Percentiles rank a stretch among this genome's conserved stretches.
Conservation (phyloP, 2,113 vertebrate genomes). For the Papio anubis region DNA sequence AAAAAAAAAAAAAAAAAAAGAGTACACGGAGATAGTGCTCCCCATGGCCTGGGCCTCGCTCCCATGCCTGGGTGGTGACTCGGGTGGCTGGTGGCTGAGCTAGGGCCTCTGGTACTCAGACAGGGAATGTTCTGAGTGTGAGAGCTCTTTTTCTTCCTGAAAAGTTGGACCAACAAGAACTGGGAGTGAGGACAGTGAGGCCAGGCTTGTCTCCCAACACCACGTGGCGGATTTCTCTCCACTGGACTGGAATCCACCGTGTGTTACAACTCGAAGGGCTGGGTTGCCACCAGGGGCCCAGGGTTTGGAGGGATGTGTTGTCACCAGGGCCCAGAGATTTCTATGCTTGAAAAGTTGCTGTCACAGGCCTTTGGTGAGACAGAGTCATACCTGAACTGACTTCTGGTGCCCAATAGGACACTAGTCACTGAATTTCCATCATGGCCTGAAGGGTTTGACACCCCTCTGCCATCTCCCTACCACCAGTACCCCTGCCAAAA, state of each 20-base stretch:
- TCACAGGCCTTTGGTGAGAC: not conserved
- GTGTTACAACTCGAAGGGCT: not conserved
- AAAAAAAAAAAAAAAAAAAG: too few species aligned
- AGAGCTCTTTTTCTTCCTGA: not conserved
- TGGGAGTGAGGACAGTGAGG: not conserved
- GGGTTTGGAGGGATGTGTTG: not conserved
- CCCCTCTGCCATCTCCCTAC: not conserved
- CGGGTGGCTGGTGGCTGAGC: not conserved
- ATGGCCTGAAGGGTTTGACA: not conserved
- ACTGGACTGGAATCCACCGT: not conserved
- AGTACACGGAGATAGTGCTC: not conserved
- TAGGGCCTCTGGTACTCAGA: not conserved
- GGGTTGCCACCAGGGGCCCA: too few species aligned
- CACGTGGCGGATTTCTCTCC: not conserved
- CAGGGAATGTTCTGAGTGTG: not conserved
- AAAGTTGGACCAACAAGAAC: not conserved
- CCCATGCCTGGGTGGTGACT: fast-evolving
- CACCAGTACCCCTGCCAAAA: not conserved
- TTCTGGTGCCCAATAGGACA: not conserved
- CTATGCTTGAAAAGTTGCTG: not conserved
- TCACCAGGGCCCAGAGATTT: not conserved
- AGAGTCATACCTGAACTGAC: not conserved
- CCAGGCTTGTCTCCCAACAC: not conserved
- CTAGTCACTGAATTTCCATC: not conserved
- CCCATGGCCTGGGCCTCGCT: too few species aligned